Evolutionary conservation across 2,888 invertebrate species (phyloP).

Genomic region (Chloromyia formosa): DNA sequence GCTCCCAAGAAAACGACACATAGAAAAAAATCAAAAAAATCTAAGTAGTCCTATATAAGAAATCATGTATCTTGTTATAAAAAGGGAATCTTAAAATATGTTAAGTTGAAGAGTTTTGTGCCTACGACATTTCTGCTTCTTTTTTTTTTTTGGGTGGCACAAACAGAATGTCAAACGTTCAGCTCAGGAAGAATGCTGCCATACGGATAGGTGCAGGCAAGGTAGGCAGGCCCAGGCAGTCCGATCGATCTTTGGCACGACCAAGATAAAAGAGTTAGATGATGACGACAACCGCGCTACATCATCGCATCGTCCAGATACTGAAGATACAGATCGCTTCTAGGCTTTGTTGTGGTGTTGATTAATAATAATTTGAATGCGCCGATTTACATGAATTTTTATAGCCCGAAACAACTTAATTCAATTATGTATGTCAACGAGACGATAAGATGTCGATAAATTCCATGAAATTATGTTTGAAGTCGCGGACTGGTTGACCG

Average conservation of each 20-base stretch:
- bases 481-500: too few species aligned
- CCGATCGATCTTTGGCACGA: neutral
- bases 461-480: neutral
- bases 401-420: conserved; percentile 37
- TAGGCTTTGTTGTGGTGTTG: neutral
- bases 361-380: conserved; percentile 35
- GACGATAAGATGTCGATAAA: neutral
- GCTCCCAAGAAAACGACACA: neutral
- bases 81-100: conserved; percentile 33
- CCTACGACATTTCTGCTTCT: too few species aligned
- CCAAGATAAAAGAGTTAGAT: too few species aligned
- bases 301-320: too few species aligned
- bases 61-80: conserved; percentile 23
- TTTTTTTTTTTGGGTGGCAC: conserved; percentile 28
- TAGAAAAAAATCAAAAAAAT: neutral
- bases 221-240: neutral
- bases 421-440: conserved; percentile 32
- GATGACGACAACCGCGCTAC: too few species aligned
- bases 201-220: neutral
- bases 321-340: too few species aligned
- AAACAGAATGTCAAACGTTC: neutral
- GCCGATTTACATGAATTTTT: conserved; percentile 39
- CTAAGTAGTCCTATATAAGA: neutral
- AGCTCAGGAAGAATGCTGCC: too few species aligned
- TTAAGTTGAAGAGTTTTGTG: neutral